Base-by-base conservation (phyloP, 2,113 vertebrate species). In the Cryptomyrus ogoouensis region DNA sequence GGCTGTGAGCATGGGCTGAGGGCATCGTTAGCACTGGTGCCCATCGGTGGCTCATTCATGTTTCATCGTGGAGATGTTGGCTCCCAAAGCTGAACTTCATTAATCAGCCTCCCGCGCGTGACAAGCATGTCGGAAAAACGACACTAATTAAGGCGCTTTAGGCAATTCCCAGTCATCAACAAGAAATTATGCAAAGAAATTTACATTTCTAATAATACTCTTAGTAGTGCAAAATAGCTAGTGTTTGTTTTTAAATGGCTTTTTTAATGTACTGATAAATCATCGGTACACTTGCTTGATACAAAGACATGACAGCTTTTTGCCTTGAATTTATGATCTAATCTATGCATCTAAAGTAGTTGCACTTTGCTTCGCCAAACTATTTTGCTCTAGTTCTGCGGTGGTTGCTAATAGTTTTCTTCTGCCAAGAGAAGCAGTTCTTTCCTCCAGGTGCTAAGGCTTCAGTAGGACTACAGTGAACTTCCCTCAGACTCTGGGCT, bases 41-140 rank as follows among this genome's bases (percentile, higher is more conserved):
- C 95, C 95, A 94, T 94, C 94, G 91, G 92, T 93, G 91, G 91
- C 92, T 95, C 94, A 95, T 95, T 94, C 94, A 95, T 95, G 93
- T 95, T 95, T 95, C 90, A 95, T 92, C 80, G 91, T 90, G 91
- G 90, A 91, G 87, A 56, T 87, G 17, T 19, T n/a, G 27, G 21
- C 3, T 17, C 88, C 44, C 1, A 39, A 53, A 53, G 50, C 50
- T 10, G 50, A 17, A 6, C 85, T 87, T 87, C 85, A 53, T 53
- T 53, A 87, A 53, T 52, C 47, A 53, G 49, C 27, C 85, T 53
- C 24, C 85, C 2, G 31, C 15, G 13, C 31, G 24, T 84, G 83
- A 84, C 83, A 84, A 24, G 44, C 83, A 84, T 47, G 74, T 84
- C 21, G 83, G 83, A 21, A 83, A 47, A 47, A 84, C 42, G 15